A percentile compares a stretch with the other conserved stretches of the same genome.
Evolutionary conservation across 2,113 vertebrate species (phyloP).

Genomic region (Pollachius pollachius): DNA sequence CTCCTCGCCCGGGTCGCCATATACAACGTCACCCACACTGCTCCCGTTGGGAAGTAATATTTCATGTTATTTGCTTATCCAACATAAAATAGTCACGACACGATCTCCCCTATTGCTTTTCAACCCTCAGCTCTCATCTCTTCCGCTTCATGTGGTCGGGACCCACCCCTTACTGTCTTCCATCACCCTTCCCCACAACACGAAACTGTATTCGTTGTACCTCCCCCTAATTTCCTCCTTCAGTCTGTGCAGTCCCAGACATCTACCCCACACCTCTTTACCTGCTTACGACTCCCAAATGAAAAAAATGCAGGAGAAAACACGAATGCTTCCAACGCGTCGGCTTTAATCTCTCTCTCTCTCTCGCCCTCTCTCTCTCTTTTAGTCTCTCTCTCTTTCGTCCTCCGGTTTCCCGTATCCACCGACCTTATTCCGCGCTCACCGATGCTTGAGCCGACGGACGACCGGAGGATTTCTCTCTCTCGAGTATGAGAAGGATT

Average conservation of each 20-base stretch:
- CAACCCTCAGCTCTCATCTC: slow-evolving; percentile 38
- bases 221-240: slow-evolving; percentile 72
- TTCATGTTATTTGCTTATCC: slow-evolving; percentile 22
- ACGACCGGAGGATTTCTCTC: slow-evolving; percentile 68
- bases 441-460: slow-evolving; percentile 62
- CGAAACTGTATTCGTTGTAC: slow-evolving; percentile 67
- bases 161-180: slow-evolving; percentile 72
- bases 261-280: slow-evolving; percentile 22
- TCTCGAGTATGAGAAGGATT: slow-evolving; percentile 79
- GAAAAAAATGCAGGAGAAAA: slow-evolving; percentile 59
- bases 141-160: slow-evolving; percentile 55
- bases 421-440: slow-evolving; percentile 52
- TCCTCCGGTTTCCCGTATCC: slow-evolving; percentile 5
- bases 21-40: too few species aligned
- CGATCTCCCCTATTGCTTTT: slow-evolving; percentile 16
- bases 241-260: slow-evolving; percentile 61
- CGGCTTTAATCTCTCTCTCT: neutral
- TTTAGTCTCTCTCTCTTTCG: slow-evolving; percentile 39
- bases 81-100: slow-evolving; percentile 61
- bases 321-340: slow-evolving; percentile 52
- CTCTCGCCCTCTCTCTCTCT: slow-evolving; percentile 15
- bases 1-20: too few species aligned
- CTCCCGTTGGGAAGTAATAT: neutral
- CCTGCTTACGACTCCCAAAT: slow-evolving; percentile 48
- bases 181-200: slow-evolving; percentile 63